Evolutionary conservation across 2,113 vertebrate species (phyloP), one percentile per base, ranked within the genome.

Genomic region (Laticauda colubrina): DNA sequence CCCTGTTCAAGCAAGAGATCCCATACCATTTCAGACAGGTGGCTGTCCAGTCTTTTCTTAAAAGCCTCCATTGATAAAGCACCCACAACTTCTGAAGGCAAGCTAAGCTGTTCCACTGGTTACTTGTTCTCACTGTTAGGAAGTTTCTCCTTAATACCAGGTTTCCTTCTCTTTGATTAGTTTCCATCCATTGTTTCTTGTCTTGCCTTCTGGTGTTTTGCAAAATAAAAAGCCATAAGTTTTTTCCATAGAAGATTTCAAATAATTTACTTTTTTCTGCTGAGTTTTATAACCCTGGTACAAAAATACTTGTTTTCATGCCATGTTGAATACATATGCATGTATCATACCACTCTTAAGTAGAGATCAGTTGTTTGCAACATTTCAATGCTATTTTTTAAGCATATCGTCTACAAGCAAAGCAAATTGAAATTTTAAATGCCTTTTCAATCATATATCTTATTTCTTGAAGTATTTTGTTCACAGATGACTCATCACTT

Each of bases 401-500:
- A 43, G 39, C 95, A 93, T 94, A 29, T 55, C 0, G 1, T 29
- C 91, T 61, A 94, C 23, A 69, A 51, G 88, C 94, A 93, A 94
- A 92, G 94, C 92, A 90, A 95, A 93, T 90, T 57, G 89, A 94
- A 94, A 45, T 5, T 11, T 0, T 93, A 59, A 29, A 90, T 94
- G 2, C 29, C 94, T 97, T 96, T 97, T 90, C 95, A 89, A 95
- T 94, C 90, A 0, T 1, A 95, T 96, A 93, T 93, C 94, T 96
- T 87, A 26, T 90, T 93, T 94, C 92, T 94, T 96, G 95, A 88
- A 95, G 93, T 94, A 95, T 95, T 95, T 96, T 93, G 96, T 97
- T 97, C 96, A 95, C 92, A 96, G 97, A 94, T 92, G 94, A 97
- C 96, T 96, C 94, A 39, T 5, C 93, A 96, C 97, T 96, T 96